These are phyloP conservation scores for Helleia helle DNA, from an alignment of 2,888 invertebrate species.

Conservation along the genomic window DNA sequence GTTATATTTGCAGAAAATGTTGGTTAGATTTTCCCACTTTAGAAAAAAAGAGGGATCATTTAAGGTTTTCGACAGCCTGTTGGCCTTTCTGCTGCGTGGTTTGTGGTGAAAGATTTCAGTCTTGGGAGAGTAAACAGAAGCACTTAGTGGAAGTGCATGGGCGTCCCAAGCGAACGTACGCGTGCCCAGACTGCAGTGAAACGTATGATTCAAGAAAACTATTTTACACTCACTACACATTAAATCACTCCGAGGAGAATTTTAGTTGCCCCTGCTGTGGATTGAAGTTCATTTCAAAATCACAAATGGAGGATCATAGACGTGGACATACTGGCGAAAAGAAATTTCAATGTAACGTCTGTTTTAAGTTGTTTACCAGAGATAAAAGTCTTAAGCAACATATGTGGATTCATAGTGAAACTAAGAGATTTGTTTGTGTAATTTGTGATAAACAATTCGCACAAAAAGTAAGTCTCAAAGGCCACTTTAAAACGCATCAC, in stretches of 20 bases:
- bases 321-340: constrained; percentile 66
- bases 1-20: constrained; percentile 46
- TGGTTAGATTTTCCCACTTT: constrained; percentile 42
- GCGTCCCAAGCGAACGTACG: constrained; percentile 31
- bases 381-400: constrained; percentile 54
- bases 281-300: constrained; percentile 37
- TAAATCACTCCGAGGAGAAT: constrained; percentile 42
- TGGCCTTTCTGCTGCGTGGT: constrained; percentile 43
- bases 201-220: constrained; percentile 35
- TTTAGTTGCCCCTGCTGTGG: constrained; percentile 45
- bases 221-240: constrained; percentile 47
- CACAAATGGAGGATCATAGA: constrained; percentile 47
- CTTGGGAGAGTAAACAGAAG: constrained; percentile 49
- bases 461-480: constrained; percentile 51
- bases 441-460: constrained; percentile 50
- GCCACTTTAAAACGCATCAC: constrained; percentile 42
- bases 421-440: constrained; percentile 43
- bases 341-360: constrained; percentile 51
- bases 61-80: constrained; percentile 38
- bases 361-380: constrained; percentile 63
- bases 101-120: constrained; percentile 50
- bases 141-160: constrained; percentile 42
- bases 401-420: constrained; percentile 55
- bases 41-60: constrained; percentile 40
- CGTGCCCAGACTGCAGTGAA: constrained; percentile 44